Evolutionary conservation across 2,113 vertebrate species (phyloP).

Genomic region (Paramisgurnus dabryanus): DNA sequence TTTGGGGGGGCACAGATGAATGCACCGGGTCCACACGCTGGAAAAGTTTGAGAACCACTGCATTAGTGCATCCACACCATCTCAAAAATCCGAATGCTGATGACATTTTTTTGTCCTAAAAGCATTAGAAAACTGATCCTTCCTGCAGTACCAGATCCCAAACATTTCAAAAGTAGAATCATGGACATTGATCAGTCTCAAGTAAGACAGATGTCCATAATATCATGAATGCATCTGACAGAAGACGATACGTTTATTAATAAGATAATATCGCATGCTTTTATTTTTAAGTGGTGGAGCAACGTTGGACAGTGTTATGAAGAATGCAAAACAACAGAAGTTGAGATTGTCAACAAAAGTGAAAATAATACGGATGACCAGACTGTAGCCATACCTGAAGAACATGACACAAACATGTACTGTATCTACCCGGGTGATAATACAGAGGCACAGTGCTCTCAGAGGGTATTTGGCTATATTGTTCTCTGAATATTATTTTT

Average conservation of each 20-base stretch:
- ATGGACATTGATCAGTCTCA: slow-evolving; percentile 46
- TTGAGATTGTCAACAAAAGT: slow-evolving; percentile 40
- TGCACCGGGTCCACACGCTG: too few relatives aligned
- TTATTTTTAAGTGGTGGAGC: slow-evolving; percentile 34
- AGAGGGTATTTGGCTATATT: slow-evolving; percentile 30
- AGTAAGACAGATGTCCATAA: slow-evolving; percentile 30
- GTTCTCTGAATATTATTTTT: slow-evolving; percentile 6
- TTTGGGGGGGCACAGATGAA: too few relatives aligned
- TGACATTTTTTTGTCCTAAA: slow-evolving; percentile 32
- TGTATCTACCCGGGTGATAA: slow-evolving; percentile 23
- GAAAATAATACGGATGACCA: slow-evolving; percentile 20
- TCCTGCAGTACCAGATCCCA: slow-evolving; percentile 57
- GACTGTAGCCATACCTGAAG: background rate
- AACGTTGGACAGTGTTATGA: slow-evolving; percentile 8
- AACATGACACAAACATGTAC: background rate
- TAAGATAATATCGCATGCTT: background rate
- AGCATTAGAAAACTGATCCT: slow-evolving; percentile 56
- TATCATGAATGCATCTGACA: background rate
- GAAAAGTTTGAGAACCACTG: too few relatives aligned
- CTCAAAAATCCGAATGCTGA: background rate
- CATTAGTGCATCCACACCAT: too few relatives aligned
- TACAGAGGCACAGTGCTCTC: background rate
- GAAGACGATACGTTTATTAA: too few relatives aligned
- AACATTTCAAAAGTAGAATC: slow-evolving; percentile 42
- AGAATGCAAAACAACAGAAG: slow-evolving; percentile 44